Percentiles rank a stretch among this genome's conserved stretches.
Evolutionary conservation across 2,888 invertebrate species (phyloP).

Genomic region (Brachycybe producta): DNA sequence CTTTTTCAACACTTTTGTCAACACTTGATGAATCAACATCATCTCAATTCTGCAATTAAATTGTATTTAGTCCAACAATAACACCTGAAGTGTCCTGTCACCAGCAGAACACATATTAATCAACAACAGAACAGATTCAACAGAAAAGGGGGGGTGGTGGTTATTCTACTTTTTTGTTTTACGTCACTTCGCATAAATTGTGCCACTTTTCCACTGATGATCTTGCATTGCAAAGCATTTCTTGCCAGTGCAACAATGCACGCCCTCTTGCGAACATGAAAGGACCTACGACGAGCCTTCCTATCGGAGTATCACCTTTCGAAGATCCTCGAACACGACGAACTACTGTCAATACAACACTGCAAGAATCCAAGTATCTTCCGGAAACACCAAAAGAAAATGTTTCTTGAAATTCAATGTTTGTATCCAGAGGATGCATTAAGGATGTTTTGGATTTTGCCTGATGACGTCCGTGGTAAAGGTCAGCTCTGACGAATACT

Average conservation of each 20-base stretch:
- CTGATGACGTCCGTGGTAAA: slow-evolving; percentile 17
- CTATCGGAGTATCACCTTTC: not conserved
- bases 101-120: no score
- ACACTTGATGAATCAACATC: no score
- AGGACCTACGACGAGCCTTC: slow-evolving; percentile 17
- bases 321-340: not conserved
- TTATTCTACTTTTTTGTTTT: no score
- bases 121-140: no score
- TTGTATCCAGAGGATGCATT: slow-evolving; percentile 2
- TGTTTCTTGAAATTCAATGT: slow-evolving; percentile 13
- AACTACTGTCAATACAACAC: slow-evolving; percentile 8
- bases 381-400: slow-evolving; percentile 16
- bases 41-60: no score
- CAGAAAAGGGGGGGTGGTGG: no score
- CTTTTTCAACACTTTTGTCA: no score
- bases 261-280: slow-evolving; percentile 18
- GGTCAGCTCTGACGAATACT: slow-evolving; percentile 16
- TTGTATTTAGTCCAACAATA: no score
- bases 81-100: no score
- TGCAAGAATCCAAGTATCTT: slow-evolving; percentile 15
- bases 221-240: slow-evolving; percentile 20
- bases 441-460: slow-evolving; percentile 14
- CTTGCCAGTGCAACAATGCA: slow-evolving; percentile 18
- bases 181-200: slow-evolving; percentile 12
- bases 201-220: slow-evolving; percentile 18